phyloP scores from a whole-genome alignment of 2,797 vertebrate species.

The Monodelphis domestica region DNA sequence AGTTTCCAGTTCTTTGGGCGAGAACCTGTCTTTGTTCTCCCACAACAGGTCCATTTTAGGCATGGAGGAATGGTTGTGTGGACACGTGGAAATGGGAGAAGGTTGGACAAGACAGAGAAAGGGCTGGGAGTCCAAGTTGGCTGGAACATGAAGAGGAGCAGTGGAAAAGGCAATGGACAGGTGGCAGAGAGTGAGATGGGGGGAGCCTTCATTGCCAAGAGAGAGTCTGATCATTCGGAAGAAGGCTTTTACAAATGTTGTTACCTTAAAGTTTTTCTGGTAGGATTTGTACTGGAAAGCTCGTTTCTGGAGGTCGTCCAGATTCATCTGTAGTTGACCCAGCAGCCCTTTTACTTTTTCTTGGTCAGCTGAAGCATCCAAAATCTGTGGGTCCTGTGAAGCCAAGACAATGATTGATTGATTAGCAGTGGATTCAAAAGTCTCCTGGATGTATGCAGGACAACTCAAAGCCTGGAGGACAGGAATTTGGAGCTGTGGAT shows the following conservation, averaged over 20 bases:
- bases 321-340: slow-evolving; percentile 84
- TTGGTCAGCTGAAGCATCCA: slow-evolving; percentile 87
- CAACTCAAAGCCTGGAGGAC: not conserved
- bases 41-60: not conserved
- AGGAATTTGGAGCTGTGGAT: not conserved
- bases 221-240: not conserved
- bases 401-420: slow-evolving; percentile 18
- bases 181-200: not conserved
- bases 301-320: slow-evolving; percentile 88
- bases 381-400: slow-evolving; percentile 88
- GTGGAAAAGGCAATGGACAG: not conserved
- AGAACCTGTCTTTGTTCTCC: too few relatives aligned
- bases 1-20: too few relatives aligned
- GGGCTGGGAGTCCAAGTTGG: not conserved
- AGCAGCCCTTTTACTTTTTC: slow-evolving; percentile 84
- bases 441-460: not conserved
- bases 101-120: not conserved
- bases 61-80: not conserved
- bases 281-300: slow-evolving; percentile 88
- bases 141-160: not conserved
- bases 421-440: slow-evolving; percentile 12
- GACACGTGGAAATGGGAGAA: not conserved
- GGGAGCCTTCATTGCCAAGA: not conserved
- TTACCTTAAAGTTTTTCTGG: slow-evolving; percentile 93
- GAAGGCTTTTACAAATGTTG: not conserved